Evolutionary conservation across 2,888 invertebrate genomes (phyloP).

Genomic region (Dorcus parallelipipedus): DNA sequence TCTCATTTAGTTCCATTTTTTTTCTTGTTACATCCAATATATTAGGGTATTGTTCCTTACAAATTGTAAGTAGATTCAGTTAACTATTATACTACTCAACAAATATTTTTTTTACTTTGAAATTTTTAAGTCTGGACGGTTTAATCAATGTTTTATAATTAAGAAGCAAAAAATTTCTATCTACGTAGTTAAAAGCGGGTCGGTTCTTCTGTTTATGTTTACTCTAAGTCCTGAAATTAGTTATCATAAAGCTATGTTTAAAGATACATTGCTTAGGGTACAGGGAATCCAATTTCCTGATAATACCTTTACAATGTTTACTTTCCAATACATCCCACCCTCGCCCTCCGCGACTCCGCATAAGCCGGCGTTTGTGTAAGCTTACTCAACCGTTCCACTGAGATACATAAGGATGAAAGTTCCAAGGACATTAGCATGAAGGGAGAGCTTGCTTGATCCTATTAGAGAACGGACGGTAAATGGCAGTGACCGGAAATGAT

Average conservation of each 20-base stretch:
- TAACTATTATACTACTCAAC: no score
- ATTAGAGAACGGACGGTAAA: conserved; percentile 32
- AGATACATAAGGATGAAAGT: conserved; percentile 11
- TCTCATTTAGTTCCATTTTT: no score
- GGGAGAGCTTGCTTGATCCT: conserved; percentile 18
- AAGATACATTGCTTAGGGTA: conserved; percentile 5
- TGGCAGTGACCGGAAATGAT: conserved; percentile 37
- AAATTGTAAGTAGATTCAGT: no score
- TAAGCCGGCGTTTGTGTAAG: conserved; percentile 2
- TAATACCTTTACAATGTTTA: conserved; percentile 26
- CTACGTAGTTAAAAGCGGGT: no score
- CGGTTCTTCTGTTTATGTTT: no score
- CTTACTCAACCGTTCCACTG: conserved; percentile 1
- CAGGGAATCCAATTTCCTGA: conserved; percentile 29
- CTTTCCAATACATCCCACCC: conserved; percentile 18
- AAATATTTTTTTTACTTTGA: no score
- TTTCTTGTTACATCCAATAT: no score
- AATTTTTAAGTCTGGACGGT: no score
- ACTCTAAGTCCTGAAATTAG: no score
- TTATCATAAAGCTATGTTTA: not conserved
- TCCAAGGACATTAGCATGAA: conserved; percentile 5
- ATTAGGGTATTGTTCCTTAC: no score
- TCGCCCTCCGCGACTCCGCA: conserved; percentile 12
- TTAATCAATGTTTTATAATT: no score
- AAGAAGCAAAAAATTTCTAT: no score